phyloP scores from a whole-genome alignment of 1,140 invertebrate species.

The Eubasilissa regina region DNA sequence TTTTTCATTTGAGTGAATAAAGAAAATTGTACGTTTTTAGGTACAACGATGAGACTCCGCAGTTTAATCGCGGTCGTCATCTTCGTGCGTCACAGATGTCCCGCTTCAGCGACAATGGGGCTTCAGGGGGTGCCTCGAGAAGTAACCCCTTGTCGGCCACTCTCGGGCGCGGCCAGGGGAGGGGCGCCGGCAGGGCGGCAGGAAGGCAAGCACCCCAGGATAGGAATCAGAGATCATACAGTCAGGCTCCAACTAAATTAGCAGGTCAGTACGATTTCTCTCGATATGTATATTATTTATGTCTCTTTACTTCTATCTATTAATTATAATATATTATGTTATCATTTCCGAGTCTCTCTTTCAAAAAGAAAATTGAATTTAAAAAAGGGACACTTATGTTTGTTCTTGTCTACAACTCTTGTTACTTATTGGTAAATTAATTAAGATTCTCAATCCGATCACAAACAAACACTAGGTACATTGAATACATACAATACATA shows the following conservation, averaged over 20 bases:
- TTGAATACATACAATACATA: too few species aligned
- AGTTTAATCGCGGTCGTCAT: slow-evolving; percentile 54
- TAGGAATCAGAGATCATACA: slow-evolving; percentile 49
- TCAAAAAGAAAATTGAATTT: too few species aligned
- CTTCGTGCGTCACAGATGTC: slow-evolving; percentile 65
- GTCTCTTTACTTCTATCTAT: too few species aligned
- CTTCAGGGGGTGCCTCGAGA: background rate
- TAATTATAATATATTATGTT: too few species aligned
- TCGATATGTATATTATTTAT: too few species aligned
- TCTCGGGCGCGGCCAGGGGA: background rate
- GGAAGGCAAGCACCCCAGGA: background rate
- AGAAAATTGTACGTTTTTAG: slow-evolving; percentile 57
- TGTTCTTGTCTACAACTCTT: too few species aligned
- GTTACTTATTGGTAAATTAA: too few species aligned
- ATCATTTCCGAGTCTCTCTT: too few species aligned
- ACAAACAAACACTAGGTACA: too few species aligned
- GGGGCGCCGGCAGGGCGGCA: background rate
- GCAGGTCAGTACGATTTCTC: slow-evolving; percentile 23
- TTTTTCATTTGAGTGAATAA: too few species aligned
- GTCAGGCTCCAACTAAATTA: slow-evolving; percentile 43
- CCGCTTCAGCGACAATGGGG: slow-evolving; percentile 64
- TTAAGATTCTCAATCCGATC: too few species aligned
- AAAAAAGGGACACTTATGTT: too few species aligned
- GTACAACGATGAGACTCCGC: slow-evolving; percentile 65
- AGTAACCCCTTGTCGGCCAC: background rate